Conservation (phyloP, 2,113 vertebrate genomes). For the Clarias batrachus region DNA sequence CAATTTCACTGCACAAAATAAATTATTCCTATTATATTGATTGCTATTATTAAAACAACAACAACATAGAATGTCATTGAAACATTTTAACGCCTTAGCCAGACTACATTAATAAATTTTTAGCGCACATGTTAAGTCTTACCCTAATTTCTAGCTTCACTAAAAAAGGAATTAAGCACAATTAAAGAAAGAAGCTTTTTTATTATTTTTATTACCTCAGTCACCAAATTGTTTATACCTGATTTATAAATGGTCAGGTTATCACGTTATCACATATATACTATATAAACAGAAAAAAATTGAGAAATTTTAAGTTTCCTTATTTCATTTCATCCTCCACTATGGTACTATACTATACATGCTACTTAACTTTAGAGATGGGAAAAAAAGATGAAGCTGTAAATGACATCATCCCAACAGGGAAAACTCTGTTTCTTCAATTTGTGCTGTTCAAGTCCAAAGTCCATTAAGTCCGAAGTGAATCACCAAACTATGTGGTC, state of each 20-base stretch:
- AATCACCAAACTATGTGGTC: conserved; percentile 9
- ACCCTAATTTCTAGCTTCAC: not conserved
- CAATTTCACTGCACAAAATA: too few relatives aligned
- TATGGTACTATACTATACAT: too few relatives aligned
- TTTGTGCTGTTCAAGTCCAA: not conserved
- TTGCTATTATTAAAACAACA: too few relatives aligned
- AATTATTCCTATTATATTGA: too few relatives aligned
- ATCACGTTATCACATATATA: not conserved
- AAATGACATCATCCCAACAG: not conserved
- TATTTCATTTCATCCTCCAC: not conserved
- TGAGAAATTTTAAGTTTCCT: not conserved
- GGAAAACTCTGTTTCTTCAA: not conserved
- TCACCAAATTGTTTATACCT: not conserved
- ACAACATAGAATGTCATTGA: too few relatives aligned
- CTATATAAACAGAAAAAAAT: not conserved
- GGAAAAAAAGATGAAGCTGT: not conserved
- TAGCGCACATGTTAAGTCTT: not conserved
- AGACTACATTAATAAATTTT: not conserved
- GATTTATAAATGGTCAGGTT: not conserved
- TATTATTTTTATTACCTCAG: not conserved
- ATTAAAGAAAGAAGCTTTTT: too few relatives aligned
- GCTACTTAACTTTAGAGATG: not conserved
- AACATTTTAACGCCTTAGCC: not conserved
- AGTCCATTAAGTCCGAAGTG: not conserved
- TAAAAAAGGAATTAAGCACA: not conserved